These are phyloP conservation scores for Xenops minutus DNA, from an alignment of 2,797 vertebrate species.

Conservation along the genomic window DNA sequence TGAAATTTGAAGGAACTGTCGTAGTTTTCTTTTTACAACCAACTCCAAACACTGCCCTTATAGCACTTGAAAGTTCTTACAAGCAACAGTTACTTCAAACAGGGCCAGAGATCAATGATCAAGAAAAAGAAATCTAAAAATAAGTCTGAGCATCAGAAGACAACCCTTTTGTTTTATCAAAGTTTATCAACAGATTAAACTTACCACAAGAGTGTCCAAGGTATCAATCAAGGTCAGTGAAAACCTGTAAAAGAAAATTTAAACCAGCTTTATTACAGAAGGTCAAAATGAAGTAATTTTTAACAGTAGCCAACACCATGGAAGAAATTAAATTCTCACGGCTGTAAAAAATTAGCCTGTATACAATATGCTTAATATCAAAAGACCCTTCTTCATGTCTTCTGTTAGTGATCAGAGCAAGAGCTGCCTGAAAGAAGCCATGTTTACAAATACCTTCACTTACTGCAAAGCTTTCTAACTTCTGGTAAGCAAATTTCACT, in stretches of 20 bases:
- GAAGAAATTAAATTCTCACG: neutral
- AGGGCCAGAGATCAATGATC: neutral
- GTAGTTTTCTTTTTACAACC: neutral
- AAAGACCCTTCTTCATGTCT: neutral
- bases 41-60: neutral
- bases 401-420: neutral
- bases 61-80: neutral
- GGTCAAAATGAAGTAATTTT: neutral
- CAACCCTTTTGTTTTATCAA: neutral
- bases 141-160: neutral
- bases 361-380: neutral
- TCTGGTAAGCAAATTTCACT: neutral
- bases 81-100: neutral
- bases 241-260: constrained; percentile 81
- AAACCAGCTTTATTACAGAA: neutral
- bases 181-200: constrained; percentile 58
- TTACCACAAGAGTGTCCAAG: constrained; percentile 96
- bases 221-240: constrained; percentile 97
- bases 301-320: neutral
- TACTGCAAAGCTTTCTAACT: neutral
- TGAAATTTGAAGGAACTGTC: neutral
- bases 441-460: neutral
- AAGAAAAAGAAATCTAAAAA: neutral
- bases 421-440: neutral
- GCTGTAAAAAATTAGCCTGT: neutral